Percentiles rank a stretch among this genome's conserved stretches.
Conservation (phyloP, 2,113 vertebrate species). For the Takifugu flavidus region DNA sequence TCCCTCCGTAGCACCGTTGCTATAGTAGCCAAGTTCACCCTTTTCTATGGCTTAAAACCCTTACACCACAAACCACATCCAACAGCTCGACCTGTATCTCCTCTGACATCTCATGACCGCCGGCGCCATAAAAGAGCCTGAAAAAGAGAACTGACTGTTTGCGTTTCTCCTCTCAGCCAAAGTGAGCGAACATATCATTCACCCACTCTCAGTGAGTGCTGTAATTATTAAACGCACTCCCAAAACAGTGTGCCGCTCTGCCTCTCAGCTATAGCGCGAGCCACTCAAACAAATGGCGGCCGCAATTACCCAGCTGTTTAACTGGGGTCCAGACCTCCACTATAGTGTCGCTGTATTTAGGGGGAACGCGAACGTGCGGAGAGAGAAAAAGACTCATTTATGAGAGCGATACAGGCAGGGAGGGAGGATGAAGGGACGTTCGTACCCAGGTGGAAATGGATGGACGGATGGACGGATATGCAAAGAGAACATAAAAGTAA, state of each 20-base stretch:
- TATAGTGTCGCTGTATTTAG: conserved; percentile 32
- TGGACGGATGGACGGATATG: too few relatives aligned
- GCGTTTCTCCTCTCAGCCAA: conserved; percentile 6
- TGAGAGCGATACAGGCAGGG: neutral
- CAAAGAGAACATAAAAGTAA: too few relatives aligned
- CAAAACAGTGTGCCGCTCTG: conserved; percentile 11
- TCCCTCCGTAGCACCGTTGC: conserved; percentile 40
- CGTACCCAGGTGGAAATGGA: too few relatives aligned
- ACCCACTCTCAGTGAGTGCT: conserved; percentile 25
- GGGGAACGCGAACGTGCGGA: conserved; percentile 12
- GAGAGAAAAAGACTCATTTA: conserved; percentile 21
- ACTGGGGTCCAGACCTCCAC: conserved; percentile 14
- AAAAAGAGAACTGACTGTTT: neutral
- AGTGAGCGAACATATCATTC: conserved; percentile 11
- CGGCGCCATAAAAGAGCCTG: too few relatives aligned
- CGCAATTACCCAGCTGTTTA: conserved; percentile 54
- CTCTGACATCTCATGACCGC: too few relatives aligned
- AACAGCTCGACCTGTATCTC: too few relatives aligned
- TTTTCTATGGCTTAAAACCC: neutral
- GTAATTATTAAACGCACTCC: conserved; percentile 39
- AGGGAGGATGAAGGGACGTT: too few relatives aligned
- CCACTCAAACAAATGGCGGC: conserved; percentile 36
- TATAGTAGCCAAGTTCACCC: conserved; percentile 47
- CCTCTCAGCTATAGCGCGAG: conserved; percentile 41
- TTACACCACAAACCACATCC: too few relatives aligned